Conservation (phyloP, 2,797 vertebrate species). For the Morus bassanus region DNA sequence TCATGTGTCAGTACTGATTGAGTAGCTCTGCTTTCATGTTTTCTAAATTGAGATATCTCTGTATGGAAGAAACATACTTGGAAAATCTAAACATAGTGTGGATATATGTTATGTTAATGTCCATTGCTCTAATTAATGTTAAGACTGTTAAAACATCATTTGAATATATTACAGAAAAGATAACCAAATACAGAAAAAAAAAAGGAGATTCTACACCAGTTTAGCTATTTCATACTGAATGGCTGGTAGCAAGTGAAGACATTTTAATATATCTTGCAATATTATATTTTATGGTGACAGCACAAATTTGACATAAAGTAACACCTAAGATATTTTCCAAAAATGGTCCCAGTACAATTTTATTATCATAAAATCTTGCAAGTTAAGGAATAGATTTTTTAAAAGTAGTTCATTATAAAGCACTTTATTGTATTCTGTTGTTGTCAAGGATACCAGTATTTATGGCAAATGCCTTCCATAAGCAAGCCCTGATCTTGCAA, state of each 20-base stretch:
- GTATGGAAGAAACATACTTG: not conserved
- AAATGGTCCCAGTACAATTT: not conserved
- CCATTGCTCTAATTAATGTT: not conserved
- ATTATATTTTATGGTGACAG: not conserved
- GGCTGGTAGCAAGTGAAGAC: not conserved
- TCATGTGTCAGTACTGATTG: not conserved
- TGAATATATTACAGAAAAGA: not conserved
- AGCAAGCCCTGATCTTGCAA: not conserved
- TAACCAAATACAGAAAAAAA: not conserved
- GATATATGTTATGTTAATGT: not conserved
- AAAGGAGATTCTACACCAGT: not conserved
- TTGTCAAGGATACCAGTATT: conserved; percentile 28
- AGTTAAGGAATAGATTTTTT: conserved; percentile 20
- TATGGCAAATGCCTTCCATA: conserved; percentile 25
- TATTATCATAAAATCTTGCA: not conserved
- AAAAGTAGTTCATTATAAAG: conserved; percentile 20
- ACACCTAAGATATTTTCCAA: conserved; percentile 5
- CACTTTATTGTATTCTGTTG: not conserved
- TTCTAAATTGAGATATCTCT: not conserved
- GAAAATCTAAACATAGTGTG: not conserved
- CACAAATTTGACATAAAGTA: not conserved
- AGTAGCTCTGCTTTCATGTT: not conserved
- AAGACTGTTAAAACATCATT: not conserved
- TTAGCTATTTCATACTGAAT: not conserved
- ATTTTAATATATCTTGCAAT: not conserved